Conservation (phyloP, 2,888 invertebrate species). For the Chrysodeixis includens region DNA sequence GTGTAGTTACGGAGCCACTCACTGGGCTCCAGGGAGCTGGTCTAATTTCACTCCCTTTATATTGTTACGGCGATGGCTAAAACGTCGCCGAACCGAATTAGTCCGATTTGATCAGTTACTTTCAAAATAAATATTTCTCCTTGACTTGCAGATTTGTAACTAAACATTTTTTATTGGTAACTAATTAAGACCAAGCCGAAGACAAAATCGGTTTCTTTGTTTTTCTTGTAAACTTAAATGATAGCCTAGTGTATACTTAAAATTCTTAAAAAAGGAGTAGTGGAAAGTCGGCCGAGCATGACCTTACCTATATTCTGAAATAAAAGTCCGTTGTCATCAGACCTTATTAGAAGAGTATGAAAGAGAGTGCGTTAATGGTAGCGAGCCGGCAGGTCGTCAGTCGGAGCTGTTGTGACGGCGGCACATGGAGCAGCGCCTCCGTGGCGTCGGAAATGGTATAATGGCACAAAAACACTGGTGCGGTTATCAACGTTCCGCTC, state of each 20-base stretch:
- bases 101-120: not conserved
- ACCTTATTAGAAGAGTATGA: no score
- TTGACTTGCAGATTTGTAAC: not conserved
- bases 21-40: constrained; percentile 29
- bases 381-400: not conserved
- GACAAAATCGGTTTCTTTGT: no score
- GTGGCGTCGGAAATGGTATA: constrained; percentile 59
- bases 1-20: constrained; percentile 1
- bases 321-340: no score
- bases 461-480: constrained; percentile 61
- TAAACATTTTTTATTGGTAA: not conserved
- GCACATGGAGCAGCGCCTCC: constrained; percentile 37
- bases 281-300: no score
- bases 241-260: no score
- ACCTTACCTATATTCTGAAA: no score
- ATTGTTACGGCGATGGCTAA: not conserved
- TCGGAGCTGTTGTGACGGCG: constrained; percentile 33
- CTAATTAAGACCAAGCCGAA: not conserved
- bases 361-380: not conserved
- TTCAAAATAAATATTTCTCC: not conserved
- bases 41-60: constrained; percentile 37
- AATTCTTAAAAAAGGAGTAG: no score
- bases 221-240: no score
- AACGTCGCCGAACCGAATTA: not conserved
- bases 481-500: constrained; percentile 73